Evolutionary conservation across 2,888 invertebrate species (phyloP).

Genomic region (Leptinotarsa rubiginosa): DNA sequence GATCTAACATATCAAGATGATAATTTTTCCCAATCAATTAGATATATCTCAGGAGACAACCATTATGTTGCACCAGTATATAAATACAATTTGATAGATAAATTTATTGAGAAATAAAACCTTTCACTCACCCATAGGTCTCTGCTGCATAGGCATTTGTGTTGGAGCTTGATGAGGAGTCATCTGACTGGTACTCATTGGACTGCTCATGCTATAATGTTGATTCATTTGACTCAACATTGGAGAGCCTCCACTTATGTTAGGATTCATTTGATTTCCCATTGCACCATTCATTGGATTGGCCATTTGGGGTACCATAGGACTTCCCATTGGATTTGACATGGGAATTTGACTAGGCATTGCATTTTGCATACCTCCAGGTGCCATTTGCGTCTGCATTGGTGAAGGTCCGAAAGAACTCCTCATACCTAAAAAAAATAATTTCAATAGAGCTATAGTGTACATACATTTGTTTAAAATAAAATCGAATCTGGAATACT

Average conservation of each 20-base stretch:
- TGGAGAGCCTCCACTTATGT: slow-evolving; percentile 62
- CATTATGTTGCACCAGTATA: too few species aligned
- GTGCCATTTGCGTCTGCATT: slow-evolving; percentile 67
- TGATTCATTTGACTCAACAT: slow-evolving; percentile 66
- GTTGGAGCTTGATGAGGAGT: slow-evolving; percentile 50
- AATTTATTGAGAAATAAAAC: neutral
- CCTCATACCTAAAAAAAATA: slow-evolving; percentile 39
- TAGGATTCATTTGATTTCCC: slow-evolving; percentile 61
- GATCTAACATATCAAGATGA: too few species aligned
- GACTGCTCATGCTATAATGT: slow-evolving; percentile 59
- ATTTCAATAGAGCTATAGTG: neutral
- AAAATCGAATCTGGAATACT: too few species aligned
- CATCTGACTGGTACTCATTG: slow-evolving; percentile 61
- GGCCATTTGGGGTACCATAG: slow-evolving; percentile 61
- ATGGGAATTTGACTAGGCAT: slow-evolving; percentile 61
- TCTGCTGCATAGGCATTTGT: slow-evolving; percentile 55
- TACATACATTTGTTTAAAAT: too few species aligned
- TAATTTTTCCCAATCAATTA: too few species aligned
- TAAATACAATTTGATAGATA: too few species aligned
- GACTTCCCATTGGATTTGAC: slow-evolving; percentile 68
- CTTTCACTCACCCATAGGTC: slow-evolving; percentile 54
- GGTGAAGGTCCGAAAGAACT: slow-evolving; percentile 70
- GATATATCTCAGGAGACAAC: too few species aligned
- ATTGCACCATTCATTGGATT: slow-evolving; percentile 68
- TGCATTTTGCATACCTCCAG: slow-evolving; percentile 57